Base-by-base conservation (phyloP, 37 sponge, comb jelly and placozoan species). In the Diacarnus erythraeanus region DNA sequence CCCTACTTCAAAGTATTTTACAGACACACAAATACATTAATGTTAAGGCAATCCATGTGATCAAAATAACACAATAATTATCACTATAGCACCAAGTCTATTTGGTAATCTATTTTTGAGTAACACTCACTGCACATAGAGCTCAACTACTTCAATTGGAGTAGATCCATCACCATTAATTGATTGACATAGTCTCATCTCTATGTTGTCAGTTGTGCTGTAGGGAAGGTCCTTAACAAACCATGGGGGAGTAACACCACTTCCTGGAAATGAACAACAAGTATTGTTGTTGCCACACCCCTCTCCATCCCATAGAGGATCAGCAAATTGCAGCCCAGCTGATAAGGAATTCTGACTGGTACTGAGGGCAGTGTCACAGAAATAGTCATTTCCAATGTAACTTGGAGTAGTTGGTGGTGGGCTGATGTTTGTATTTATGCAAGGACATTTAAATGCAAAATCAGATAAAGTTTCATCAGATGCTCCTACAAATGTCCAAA, bases 401-500 rank as follows among this genome's bases (percentile, higher is more conserved):
- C 27, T 23, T 23, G 66, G 66, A 64, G 25, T 64, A 9, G 25
- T 64, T 9, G 66, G 9, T 64, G 66, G 9, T 64, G 18, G 26
- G 9, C 25, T n/a, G 9, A 64, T 25, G 66, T 23, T 9, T 12
- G 18, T 9, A 64, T 64, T 64, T 9, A 23, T 25, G 27, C 66
- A 64, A 12, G 26, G 18, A 22, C 66, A 64, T 20, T 56, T 56
- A 64, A 23, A 64, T n/a, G 66, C 10, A 9, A 22, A 30, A 23
- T 64, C 9, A 23, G 29, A 10, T 64, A 22, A 64, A 22, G 66
- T 64, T 30, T n/a, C 66, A 30, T 64, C 66, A 12, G 27, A 12
- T 25, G 66, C 66, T 64, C 26, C 66, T 64, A 30, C 66, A 64
- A 64, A 64, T 64, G 66, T 64, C 66, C 66, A 64, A 9, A 64